Evolutionary conservation across 2,113 vertebrate genomes (phyloP).

Genomic region (Malaclemys terrapin): DNA sequence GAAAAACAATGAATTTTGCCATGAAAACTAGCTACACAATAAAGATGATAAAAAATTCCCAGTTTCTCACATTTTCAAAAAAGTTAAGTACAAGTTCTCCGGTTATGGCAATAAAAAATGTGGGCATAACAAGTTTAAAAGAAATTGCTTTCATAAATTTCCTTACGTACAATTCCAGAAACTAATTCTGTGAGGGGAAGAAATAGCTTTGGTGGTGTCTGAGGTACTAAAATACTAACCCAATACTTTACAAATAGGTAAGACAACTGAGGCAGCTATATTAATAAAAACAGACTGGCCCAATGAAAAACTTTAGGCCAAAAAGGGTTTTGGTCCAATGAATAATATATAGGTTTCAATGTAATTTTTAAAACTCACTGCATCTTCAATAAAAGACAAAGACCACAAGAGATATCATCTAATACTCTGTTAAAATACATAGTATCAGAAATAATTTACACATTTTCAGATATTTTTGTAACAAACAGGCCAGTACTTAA

Average conservation of each 20-base stretch:
- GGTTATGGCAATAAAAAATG: background rate
- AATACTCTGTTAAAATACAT: slow-evolving; percentile 26
- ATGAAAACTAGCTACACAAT: background rate
- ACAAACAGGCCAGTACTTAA: background rate
- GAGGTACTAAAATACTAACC: slow-evolving; percentile 24
- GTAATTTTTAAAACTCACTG: background rate
- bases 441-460: background rate
- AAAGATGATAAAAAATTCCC: background rate
- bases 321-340: background rate
- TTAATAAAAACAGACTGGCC: background rate
- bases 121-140: background rate
- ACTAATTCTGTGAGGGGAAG: background rate
- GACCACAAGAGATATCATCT: background rate
- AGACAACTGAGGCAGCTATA: background rate
- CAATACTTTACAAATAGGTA: background rate
- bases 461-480: background rate
- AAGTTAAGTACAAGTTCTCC: background rate
- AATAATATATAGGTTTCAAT: background rate
- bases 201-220: background rate
- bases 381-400: slow-evolving; percentile 13
- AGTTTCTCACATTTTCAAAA: background rate
- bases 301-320: background rate
- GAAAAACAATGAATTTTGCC: background rate
- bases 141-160: fast-evolving
- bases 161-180: background rate